Evolutionary conservation across 2,888 invertebrate genomes (phyloP).

Genomic region (Parnassius mnemosyne): DNA sequence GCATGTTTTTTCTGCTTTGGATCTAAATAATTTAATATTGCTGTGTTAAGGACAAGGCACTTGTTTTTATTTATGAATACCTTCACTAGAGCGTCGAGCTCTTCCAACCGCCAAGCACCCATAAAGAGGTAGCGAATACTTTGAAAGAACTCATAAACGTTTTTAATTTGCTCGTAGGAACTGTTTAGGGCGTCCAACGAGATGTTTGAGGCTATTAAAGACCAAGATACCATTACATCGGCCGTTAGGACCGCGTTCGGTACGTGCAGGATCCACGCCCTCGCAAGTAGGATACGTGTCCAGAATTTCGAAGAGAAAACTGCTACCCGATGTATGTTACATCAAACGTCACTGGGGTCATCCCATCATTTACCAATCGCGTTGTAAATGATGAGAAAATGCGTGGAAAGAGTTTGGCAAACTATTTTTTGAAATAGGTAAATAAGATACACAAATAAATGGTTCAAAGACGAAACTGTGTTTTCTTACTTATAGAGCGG

Average conservation of each 20-base stretch:
- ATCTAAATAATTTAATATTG: too few species aligned
- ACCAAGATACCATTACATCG: slow-evolving; percentile 62
- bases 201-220: slow-evolving; percentile 63
- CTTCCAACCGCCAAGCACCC: slow-evolving; percentile 19
- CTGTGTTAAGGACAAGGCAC: too few species aligned
- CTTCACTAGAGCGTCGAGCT: not conserved
- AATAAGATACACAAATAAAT: too few species aligned
- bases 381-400: slow-evolving; percentile 4
- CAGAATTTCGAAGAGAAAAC: slow-evolving; percentile 36
- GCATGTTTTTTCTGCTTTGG: too few species aligned
- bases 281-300: slow-evolving; percentile 67
- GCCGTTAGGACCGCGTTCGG: slow-evolving; percentile 61
- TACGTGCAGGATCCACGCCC: slow-evolving; percentile 72
- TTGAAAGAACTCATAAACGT: slow-evolving; percentile 48
- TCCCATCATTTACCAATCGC: slow-evolving; percentile 1
- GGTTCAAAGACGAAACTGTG: too few species aligned
- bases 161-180: slow-evolving; percentile 71
- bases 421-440: too few species aligned
- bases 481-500: too few species aligned
- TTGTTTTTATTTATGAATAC: too few species aligned
- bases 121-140: slow-evolving; percentile 33
- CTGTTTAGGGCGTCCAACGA: slow-evolving; percentile 51
- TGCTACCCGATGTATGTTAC: slow-evolving; percentile 10
- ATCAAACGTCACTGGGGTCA: slow-evolving; percentile 13
- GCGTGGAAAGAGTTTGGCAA: not conserved